These are phyloP conservation scores for Xylophagus ater DNA, from an alignment of 2,888 invertebrate genomes.

Conservation along the genomic window DNA sequence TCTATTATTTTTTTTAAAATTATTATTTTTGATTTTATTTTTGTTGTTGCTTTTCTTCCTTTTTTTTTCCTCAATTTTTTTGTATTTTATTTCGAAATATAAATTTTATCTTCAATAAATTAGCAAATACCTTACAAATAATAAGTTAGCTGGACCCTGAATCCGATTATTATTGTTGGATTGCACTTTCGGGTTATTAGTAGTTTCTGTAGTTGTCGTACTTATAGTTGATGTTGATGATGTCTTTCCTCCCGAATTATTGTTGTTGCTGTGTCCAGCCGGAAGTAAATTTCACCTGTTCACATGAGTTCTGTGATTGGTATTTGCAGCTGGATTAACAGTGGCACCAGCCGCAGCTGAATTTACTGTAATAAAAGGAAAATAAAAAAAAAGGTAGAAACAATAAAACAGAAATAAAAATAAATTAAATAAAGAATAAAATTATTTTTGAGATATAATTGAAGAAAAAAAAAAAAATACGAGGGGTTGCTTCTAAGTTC, in stretches of 20 bases:
- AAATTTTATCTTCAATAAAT: slow-evolving; percentile 3
- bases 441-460: too few relatives aligned
- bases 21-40: background rate
- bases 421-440: too few relatives aligned
- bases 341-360: slow-evolving; percentile 29
- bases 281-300: slow-evolving; percentile 38
- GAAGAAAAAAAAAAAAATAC: too few relatives aligned
- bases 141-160: slow-evolving; percentile 33
- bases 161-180: slow-evolving; percentile 24
- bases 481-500: too few relatives aligned
- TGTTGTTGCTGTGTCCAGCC: slow-evolving; percentile 23
- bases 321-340: slow-evolving; percentile 21
- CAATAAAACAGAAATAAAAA: too few relatives aligned
- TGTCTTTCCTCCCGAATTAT: slow-evolving; percentile 19
- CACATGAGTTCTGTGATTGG: slow-evolving; percentile 37
- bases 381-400: too few relatives aligned
- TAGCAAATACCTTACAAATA: slow-evolving; percentile 33
- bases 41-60: background rate
- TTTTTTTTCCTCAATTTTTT: background rate
- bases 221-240: slow-evolving; percentile 13
- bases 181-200: slow-evolving; percentile 14
- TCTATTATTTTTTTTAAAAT: background rate
- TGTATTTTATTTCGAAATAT: background rate
- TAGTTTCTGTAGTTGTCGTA: slow-evolving; percentile 16
- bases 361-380: too few relatives aligned